These are phyloP conservation scores for Smittia sp. DNA, from an alignment of 2,888 invertebrate species.

Conservation along the genomic window DNA sequence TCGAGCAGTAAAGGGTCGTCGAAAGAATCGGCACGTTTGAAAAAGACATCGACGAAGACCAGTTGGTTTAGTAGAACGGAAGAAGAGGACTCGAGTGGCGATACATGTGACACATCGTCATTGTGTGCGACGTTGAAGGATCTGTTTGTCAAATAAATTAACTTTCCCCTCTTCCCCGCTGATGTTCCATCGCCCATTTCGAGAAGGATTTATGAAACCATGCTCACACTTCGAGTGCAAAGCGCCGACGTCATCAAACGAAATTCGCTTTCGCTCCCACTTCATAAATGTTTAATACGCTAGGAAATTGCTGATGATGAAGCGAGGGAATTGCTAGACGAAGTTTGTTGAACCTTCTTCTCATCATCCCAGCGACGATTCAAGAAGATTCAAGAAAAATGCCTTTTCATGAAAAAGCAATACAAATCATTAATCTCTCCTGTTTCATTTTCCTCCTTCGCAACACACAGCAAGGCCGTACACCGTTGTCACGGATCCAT, in stretches of 20 bases:
- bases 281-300: background rate
- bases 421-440: conserved; percentile 32
- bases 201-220: no score
- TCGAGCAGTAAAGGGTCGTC: conserved; percentile 54
- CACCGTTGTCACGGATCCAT: background rate
- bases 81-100: conserved; percentile 62
- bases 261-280: background rate
- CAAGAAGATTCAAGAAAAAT: conserved; percentile 13
- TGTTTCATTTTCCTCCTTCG: background rate
- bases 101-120: conserved; percentile 70
- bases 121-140: conserved; percentile 82
- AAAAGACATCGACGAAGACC: conserved; percentile 48
- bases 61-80: conserved; percentile 66
- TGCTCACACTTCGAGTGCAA: background rate
- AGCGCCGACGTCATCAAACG: background rate
- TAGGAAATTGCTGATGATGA: background rate
- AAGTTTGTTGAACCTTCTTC: background rate
- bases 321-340: background rate
- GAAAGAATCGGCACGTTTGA: conserved; percentile 52
- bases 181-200: background rate
- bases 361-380: background rate
- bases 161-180: background rate
- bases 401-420: conserved; percentile 39
- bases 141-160: conserved; percentile 75
- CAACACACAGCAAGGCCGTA: background rate